Conservation (phyloP, 2,888 invertebrate species). For the Phytoseiulus persimilis region DNA sequence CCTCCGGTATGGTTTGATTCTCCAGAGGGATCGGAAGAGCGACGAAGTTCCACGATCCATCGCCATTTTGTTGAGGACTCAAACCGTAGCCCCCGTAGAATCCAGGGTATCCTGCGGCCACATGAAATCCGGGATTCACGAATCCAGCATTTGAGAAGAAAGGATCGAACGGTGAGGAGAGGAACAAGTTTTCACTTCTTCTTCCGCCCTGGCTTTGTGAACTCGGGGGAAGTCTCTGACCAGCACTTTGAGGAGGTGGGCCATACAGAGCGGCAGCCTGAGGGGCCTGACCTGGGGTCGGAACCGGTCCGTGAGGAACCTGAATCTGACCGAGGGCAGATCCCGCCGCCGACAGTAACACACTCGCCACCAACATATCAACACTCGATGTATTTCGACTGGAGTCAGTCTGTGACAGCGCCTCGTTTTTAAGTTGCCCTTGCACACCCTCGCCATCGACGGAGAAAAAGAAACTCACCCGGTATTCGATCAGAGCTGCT, state of each 20-base stretch:
- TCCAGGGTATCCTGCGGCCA: conserved; percentile 28
- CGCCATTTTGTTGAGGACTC: conserved; percentile 34
- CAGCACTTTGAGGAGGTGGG: conserved; percentile 22
- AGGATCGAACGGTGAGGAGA: conserved; percentile 21
- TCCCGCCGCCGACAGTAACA: not conserved
- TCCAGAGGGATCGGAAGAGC: conserved; percentile 23
- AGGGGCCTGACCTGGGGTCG: not conserved
- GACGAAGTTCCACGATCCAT: conserved; percentile 30
- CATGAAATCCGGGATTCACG: conserved; percentile 23
- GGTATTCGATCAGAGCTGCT: not conserved
- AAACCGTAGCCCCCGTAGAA: not conserved
- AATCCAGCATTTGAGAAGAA: conserved; percentile 15
- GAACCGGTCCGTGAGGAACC: conserved; percentile 28
- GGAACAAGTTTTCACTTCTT: conserved; percentile 27
- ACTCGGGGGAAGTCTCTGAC: not conserved
- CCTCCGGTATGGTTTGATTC: conserved; percentile 27
- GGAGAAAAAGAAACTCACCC: not conserved
- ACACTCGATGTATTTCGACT: not conserved
- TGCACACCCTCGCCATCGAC: not conserved
- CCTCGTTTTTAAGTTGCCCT: conserved; percentile 32
- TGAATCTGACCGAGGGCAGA: conserved; percentile 10
- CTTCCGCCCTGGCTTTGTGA: not conserved
- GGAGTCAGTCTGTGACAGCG: not conserved
- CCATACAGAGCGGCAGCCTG: conserved; percentile 14
- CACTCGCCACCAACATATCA: not conserved